Conservation (phyloP, 2,113 vertebrate genomes). For the Dipodomys ordii region DNA sequence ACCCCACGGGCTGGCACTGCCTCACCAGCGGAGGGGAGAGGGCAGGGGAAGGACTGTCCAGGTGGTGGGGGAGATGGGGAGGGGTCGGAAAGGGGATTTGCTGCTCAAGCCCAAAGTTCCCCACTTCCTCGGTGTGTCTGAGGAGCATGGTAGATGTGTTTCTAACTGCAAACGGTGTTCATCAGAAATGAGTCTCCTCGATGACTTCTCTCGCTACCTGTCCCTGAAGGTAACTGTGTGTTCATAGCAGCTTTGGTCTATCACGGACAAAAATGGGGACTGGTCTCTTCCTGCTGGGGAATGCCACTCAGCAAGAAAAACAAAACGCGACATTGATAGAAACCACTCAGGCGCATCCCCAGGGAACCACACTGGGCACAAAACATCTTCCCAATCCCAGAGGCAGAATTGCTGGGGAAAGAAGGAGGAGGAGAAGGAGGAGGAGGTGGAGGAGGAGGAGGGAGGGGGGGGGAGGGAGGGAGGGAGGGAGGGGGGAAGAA, state of each 20-base stretch:
- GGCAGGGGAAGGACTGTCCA: too few species aligned
- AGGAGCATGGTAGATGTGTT: background rate
- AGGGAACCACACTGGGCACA: background rate
- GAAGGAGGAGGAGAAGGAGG: too few species aligned
- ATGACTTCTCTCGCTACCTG: too few species aligned
- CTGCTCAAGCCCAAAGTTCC: background rate
- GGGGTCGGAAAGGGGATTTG: too few species aligned
- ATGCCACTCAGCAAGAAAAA: rapidly evolving
- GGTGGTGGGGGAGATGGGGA: background rate
- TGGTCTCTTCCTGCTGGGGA: too few species aligned
- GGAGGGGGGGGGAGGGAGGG: rapidly evolving
- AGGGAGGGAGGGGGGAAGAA: too few species aligned
- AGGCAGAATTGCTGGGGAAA: background rate
- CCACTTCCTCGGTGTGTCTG: background rate
- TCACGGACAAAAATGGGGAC: too few species aligned
- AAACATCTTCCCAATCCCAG: background rate
- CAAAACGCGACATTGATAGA: rapidly evolving
- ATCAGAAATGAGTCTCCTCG: background rate
- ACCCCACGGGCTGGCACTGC: too few species aligned
- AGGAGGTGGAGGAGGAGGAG: too few species aligned
- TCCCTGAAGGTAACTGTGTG: background rate
- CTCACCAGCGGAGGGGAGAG: too few species aligned
- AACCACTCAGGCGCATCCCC: background rate
- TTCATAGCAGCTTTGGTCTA: background rate
- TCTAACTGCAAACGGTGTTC: background rate